A percentile compares a stretch with the other conserved stretches of the same genome.
phyloP scores from a whole-genome alignment of 2,888 invertebrate genomes.

The Drosophila rellima region DNA sequence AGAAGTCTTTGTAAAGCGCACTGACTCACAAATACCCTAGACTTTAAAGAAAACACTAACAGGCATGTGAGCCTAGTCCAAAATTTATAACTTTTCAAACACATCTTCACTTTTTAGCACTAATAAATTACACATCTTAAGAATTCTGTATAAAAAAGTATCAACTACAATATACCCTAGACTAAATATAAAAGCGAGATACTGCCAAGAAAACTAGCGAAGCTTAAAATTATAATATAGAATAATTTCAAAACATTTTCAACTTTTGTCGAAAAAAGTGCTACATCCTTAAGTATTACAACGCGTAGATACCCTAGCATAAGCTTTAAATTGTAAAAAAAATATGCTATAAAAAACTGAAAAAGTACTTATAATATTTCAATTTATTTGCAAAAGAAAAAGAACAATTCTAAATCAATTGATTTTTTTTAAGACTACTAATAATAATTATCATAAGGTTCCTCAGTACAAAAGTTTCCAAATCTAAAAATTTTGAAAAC shows the following conservation, averaged over 20 bases:
- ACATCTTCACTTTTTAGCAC: not conserved
- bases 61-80: too few species aligned
- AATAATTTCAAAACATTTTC: not conserved
- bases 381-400: not conserved
- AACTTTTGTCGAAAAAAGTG: not conserved
- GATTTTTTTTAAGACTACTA: too few species aligned
- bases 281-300: not conserved
- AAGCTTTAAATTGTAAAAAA: too few species aligned
- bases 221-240: not conserved
- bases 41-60: too few species aligned
- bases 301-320: not conserved
- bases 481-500: too few species aligned
- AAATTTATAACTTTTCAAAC: too few species aligned
- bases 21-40: constrained; percentile 24
- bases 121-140: not conserved
- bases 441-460: too few species aligned
- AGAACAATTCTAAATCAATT: too few species aligned
- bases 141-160: not conserved
- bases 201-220: not conserved
- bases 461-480: too few species aligned
- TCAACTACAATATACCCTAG: not conserved
- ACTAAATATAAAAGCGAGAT: not conserved
- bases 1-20: not conserved
- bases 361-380: not conserved
- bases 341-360: too few species aligned